These are phyloP conservation scores for Tinea pellionella DNA, from an alignment of 2,888 invertebrate species.

Conservation along the genomic window DNA sequence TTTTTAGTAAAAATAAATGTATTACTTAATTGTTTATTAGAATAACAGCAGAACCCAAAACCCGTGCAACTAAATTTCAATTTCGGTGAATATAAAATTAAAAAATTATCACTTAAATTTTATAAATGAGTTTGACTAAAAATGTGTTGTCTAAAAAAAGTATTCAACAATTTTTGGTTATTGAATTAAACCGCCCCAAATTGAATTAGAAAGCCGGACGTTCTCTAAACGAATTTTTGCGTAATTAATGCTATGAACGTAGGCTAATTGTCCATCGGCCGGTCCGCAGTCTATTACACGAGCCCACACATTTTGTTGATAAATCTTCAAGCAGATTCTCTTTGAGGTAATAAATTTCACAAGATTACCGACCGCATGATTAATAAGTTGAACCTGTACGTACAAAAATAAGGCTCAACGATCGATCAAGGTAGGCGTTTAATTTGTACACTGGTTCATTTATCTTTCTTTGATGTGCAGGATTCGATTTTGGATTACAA, in stretches of 20 bases:
- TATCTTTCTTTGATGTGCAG: constrained; percentile 43
- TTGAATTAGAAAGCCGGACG: constrained; percentile 58
- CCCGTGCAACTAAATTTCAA: too few species aligned
- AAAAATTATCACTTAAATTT: background rate
- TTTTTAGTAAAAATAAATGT: too few species aligned
- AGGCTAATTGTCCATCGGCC: constrained; percentile 54
- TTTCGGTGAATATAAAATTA: too few species aligned
- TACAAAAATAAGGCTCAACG: constrained; percentile 61
- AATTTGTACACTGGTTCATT: constrained; percentile 55
- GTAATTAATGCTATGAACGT: constrained; percentile 50
- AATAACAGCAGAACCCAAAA: too few species aligned
- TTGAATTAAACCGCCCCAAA: constrained; percentile 33
- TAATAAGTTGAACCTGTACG: constrained; percentile 15
- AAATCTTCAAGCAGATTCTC: constrained; percentile 62
- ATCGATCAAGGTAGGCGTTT: constrained; percentile 67
- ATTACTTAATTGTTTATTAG: too few species aligned
- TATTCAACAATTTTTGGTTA: background rate
- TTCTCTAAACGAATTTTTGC: constrained; percentile 31
- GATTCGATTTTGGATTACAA: background rate
- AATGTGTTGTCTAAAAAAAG: background rate
- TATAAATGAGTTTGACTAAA: background rate
- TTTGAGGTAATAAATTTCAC: constrained; percentile 67
- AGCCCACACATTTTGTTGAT: constrained; percentile 66
- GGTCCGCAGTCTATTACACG: constrained; percentile 44
- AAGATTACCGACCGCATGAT: constrained; percentile 43